A percentile compares a stretch with the other conserved stretches of the same genome.
Evolutionary conservation across 2,888 invertebrate species (phyloP).

Genomic region (Brenthis ino): DNA sequence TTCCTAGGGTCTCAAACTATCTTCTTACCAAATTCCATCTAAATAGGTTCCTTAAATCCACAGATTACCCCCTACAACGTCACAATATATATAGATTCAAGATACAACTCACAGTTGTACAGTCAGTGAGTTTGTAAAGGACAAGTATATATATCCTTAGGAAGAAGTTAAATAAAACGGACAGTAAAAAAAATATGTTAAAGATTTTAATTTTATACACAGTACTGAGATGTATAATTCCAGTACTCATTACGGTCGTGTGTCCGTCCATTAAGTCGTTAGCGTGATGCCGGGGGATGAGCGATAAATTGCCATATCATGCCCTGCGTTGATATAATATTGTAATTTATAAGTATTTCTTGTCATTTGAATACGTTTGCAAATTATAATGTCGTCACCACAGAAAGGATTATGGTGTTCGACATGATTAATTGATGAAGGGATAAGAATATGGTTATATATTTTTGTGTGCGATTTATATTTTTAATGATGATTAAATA

Average conservation of each 20-base stretch:
- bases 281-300: constrained; percentile 50
- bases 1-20: too few species aligned
- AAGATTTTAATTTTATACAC: background rate
- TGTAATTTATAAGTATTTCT: constrained; percentile 30
- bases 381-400: constrained; percentile 30
- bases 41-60: too few species aligned
- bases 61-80: too few species aligned
- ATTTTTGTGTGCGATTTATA: background rate
- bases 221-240: constrained; percentile 18
- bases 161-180: too few species aligned
- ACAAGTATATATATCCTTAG: too few species aligned
- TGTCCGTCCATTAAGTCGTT: constrained; percentile 69
- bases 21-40: too few species aligned
- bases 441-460: background rate
- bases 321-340: constrained; percentile 26
- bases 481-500: background rate
- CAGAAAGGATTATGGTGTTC: constrained; percentile 6
- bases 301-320: constrained; percentile 40
- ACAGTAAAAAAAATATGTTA: too few species aligned
- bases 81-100: too few species aligned
- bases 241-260: constrained; percentile 49
- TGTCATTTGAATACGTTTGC: constrained; percentile 24
- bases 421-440: constrained; percentile 14
- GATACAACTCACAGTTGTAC: too few species aligned
- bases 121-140: too few species aligned